Conservation (phyloP, 2,113 vertebrate species). For the Apaloderma vittatum region DNA sequence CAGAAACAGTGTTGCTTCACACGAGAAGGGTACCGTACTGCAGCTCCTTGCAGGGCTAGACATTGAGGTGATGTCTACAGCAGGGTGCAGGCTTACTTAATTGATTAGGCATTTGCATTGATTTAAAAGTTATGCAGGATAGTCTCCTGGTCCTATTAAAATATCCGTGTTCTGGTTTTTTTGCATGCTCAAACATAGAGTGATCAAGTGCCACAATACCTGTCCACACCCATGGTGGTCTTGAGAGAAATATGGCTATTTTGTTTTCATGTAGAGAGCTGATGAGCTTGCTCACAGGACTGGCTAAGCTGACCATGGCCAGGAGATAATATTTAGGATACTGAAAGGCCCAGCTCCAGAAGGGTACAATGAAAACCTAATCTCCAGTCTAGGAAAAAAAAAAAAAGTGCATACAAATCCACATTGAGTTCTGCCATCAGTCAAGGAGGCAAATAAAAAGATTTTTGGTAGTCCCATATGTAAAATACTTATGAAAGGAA, state of each 20-base stretch:
- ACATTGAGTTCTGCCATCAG: neutral
- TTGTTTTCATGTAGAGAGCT: neutral
- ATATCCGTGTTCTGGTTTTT: neutral
- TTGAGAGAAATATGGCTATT: neutral
- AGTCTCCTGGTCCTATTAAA: neutral
- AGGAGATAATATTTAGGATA: neutral
- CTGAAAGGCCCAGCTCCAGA: neutral
- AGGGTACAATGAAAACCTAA: neutral
- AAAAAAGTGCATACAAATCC: neutral
- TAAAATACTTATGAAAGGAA: neutral
- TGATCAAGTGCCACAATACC: neutral
- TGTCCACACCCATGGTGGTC: neutral
- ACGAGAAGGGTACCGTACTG: neutral
- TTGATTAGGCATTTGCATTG: neutral
- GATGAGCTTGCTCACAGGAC: fast-evolving
- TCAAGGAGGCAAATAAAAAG: neutral
- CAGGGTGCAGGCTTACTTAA: neutral
- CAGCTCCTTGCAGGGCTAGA: neutral
- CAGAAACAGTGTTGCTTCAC: neutral
- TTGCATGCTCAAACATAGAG: neutral
- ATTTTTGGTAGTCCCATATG: neutral
- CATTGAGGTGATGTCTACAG: neutral
- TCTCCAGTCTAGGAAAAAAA: neutral
- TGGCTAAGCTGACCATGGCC: neutral
- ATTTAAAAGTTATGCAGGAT: neutral